A percentile compares a stretch with the other conserved stretches of the same genome.
Conservation (phyloP, 2,797 vertebrate genomes). For the Gymnothorax javanicus region DNA sequence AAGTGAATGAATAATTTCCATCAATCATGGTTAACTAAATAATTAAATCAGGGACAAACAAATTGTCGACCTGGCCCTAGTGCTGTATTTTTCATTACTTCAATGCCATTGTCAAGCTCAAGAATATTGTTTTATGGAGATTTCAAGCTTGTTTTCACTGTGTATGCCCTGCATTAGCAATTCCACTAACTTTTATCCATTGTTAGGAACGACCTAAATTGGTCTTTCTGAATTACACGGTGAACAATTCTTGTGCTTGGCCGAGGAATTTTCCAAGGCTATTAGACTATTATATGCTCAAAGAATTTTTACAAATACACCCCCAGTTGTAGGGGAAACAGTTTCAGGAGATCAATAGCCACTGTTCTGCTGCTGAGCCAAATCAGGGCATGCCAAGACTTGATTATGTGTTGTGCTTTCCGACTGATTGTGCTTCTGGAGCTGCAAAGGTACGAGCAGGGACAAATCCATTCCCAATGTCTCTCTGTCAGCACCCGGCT, state of each 20-base stretch:
- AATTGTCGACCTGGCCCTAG: background rate
- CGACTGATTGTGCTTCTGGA: background rate
- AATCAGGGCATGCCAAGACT: background rate
- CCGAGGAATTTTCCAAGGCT: background rate
- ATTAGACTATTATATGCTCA: background rate
- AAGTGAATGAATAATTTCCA: background rate
- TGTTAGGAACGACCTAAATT: background rate
- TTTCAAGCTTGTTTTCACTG: background rate
- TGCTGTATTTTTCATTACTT: background rate
- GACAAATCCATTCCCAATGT: background rate
- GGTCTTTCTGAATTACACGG: background rate
- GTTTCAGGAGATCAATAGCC: conserved; percentile 4
- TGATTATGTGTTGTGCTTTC: background rate
- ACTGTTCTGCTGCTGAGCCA: background rate
- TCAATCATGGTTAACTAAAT: background rate
- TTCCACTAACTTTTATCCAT: background rate
- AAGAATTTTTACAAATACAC: background rate
- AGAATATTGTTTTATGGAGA: background rate
- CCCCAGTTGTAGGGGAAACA: background rate
- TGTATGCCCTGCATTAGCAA: background rate
- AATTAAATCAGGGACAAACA: background rate
- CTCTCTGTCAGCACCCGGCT: background rate
- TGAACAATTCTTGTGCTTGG: background rate
- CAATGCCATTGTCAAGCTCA: background rate
- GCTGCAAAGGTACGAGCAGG: background rate